phyloP scores from a whole-genome alignment of 2,888 invertebrate genomes.

The Andricus curvator region DNA sequence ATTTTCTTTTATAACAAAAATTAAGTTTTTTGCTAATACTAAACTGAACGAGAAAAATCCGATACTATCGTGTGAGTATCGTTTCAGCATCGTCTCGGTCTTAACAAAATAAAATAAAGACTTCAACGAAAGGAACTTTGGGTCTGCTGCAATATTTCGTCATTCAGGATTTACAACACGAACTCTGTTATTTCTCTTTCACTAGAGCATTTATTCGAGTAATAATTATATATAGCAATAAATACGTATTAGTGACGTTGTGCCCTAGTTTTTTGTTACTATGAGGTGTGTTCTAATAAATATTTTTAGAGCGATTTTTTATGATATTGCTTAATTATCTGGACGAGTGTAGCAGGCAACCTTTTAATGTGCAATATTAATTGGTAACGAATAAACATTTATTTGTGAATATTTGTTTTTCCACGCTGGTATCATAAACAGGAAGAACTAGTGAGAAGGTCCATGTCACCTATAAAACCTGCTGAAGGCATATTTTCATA shows the following conservation, averaged over 20 bases:
- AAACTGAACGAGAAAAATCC: too few relatives aligned
- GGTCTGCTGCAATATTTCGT: slow-evolving; percentile 3
- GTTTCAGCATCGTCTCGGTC: too few relatives aligned
- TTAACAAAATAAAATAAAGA: too few relatives aligned
- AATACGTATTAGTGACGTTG: background rate
- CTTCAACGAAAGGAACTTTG: slow-evolving; percentile 7
- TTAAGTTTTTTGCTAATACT: too few relatives aligned
- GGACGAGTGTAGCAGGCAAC: background rate
- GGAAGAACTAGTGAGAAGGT: background rate
- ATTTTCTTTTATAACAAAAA: too few relatives aligned
- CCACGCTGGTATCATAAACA: background rate
- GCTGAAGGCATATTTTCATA: slow-evolving; percentile 5
- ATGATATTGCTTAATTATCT: background rate
- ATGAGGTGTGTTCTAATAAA: background rate
- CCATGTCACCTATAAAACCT: slow-evolving; percentile 21
- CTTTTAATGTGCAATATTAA: slow-evolving; percentile 8
- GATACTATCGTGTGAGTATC: too few relatives aligned
- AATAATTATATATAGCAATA: background rate
- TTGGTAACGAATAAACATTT: background rate
- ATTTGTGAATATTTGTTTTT: background rate
- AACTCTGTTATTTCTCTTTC: background rate
- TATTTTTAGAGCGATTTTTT: background rate
- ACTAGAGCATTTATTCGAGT: background rate
- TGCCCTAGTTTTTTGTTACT: background rate
- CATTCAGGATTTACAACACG: background rate